These are phyloP conservation scores for Porphyrio hochstetteri DNA, from an alignment of 2,113 vertebrate species.

Conservation along the genomic window DNA sequence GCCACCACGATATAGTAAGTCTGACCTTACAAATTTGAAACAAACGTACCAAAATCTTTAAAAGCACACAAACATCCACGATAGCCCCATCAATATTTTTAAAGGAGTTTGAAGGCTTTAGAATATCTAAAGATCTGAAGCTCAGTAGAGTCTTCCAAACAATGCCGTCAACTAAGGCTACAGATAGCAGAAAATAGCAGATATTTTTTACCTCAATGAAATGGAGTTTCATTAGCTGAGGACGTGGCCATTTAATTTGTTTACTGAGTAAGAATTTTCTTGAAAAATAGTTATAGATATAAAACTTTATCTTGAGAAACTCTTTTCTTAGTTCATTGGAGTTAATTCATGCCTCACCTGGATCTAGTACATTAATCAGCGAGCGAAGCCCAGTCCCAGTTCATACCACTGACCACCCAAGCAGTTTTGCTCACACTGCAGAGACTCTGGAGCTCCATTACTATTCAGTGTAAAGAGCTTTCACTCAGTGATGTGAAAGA, in stretches of 20 bases:
- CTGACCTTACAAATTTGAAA: background rate
- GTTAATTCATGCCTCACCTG: background rate
- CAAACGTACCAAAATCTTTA: background rate
- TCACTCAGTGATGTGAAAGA: background rate
- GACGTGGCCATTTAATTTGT: background rate
- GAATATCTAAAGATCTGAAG: background rate
- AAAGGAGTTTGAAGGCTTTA: background rate
- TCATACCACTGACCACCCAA: background rate
- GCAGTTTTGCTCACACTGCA: rapidly evolving
- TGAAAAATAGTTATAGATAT: background rate
- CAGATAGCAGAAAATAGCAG: background rate
- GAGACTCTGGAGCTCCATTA: background rate
- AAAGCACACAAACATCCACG: background rate
- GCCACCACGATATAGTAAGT: background rate
- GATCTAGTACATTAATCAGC: background rate
- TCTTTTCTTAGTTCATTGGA: background rate
- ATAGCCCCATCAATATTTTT: background rate
- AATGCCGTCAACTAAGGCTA: background rate
- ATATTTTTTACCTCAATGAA: background rate
- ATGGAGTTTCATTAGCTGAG: background rate
- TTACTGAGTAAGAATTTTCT: background rate
- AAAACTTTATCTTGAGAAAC: background rate
- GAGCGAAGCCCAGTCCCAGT: background rate
- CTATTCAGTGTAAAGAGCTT: background rate
- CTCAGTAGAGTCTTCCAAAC: background rate